Base-by-base conservation (phyloP, 1,140 invertebrate species). In the Lepidurus arcticus region DNA sequence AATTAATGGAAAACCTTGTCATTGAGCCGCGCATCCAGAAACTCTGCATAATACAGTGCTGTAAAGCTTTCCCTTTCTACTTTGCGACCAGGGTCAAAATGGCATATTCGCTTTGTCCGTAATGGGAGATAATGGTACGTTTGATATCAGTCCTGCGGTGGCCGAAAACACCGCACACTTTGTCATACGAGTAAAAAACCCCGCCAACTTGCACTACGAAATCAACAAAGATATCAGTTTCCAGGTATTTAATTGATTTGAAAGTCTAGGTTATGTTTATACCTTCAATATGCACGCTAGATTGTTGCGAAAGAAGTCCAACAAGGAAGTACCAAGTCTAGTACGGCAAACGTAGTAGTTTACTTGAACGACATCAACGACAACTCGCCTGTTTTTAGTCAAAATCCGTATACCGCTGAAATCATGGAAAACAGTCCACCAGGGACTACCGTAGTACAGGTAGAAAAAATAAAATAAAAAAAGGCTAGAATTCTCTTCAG, bases 331-430 rank as follows among this genome's bases (percentile, higher is more conserved):
- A 10, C 92, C 21, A 85, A 92, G 73, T 91, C 92, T 24, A 88
- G 90, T 1, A 88, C 87, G 53, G 90, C 91, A 0, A 90, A 91
- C 78, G 90, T 96, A 0, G 91, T 90, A 0, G 91, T 97, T 1
- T 90, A 92, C 82, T 85, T 98, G 21, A 89, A 91, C 78, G 96
- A 98, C 84, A 87, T 93, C 4, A 98, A 98, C 83, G 96, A 98
- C 83, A 96, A 97, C 85, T 85, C 90, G 6, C 96, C 96, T 0
- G 86, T 90, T 75, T 98, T 98, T 83, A 85, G 89, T 9, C 87
- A 91, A 80, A 83, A 89, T 16, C 85, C 88, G 0, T 98, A 96
- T 82, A 86, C 89, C 73, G 91, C 90, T 0, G 89, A 91, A 43
- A 82, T 95, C 42, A 88, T 88, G 0, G 95, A 97, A 85, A 94